Base-by-base conservation (phyloP, 2,888 invertebrate species). In the Ornithoptera priamus region DNA sequence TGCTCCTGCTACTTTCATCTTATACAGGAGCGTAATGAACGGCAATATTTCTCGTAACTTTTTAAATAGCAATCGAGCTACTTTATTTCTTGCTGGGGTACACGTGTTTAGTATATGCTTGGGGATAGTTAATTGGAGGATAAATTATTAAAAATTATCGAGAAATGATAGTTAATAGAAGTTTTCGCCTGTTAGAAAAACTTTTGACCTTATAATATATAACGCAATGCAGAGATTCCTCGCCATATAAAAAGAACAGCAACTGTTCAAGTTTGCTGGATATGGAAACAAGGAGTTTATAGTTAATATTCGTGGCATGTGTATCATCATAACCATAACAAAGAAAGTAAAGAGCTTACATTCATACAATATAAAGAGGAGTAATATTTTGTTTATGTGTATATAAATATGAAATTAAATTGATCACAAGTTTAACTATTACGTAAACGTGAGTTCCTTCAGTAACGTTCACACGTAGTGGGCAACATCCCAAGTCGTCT, bases 401-500 rank as follows among this genome's bases (percentile, higher is more conserved):
- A 7, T n/a, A 53, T 46, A n/a, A n/a, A 46, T 46, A 46, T 46
- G 46, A 15, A 6, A n/a, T 53, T 10, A n/a, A 6, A 53, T 53
- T 53, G 53, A 53, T n/a, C n/a, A 53, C n/a, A 53, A 53, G 22
- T 24, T 58, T 58, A 1, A 22, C n/a, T 22, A 15, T 69, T 69
- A 56, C 65, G 64, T 65, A 69, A 65, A 12, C 15, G 56, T n/a
- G 72, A 77, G 77, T 78, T 75, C 80, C 79, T 77, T 72, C 75
- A 74, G 67, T 72, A 78, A 72, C 80, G 80, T 80, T 78, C 81
- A 82, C 81, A 74, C 18, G 53, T 18, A 79, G 81, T 82, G 77
- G 76, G 77, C 74, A 78, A 74, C 77, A 79, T 80, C 81, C 80
- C 80, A 79, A 76, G 78, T 78, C 80, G 78, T 2, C 77, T 79